Percentiles rank a stretch among this genome's conserved stretches.
phyloP scores from a whole-genome alignment of 2,797 vertebrate species.

The Bryconaethiops microstoma region DNA sequence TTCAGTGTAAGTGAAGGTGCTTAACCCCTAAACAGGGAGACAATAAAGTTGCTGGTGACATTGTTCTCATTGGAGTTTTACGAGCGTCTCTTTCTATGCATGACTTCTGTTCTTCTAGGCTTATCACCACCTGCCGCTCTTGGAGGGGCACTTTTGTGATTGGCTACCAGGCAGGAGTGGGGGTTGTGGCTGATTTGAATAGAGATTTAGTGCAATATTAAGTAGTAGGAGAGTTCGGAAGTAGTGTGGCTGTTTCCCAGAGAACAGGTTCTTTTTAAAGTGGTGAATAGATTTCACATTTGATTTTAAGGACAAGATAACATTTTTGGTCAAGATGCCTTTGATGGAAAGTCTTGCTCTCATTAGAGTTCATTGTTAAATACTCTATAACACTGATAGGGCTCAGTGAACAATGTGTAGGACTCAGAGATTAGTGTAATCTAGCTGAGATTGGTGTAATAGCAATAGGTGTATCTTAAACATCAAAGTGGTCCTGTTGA shows the following conservation, averaged over 20 bases:
- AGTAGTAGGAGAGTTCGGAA: constrained; percentile 29
- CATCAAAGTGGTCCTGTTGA: not conserved
- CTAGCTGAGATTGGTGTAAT: not conserved
- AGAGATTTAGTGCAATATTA: constrained; percentile 9
- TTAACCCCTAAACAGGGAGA: constrained; percentile 49
- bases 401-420: constrained; percentile 10
- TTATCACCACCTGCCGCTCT: constrained; percentile 62
- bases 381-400: constrained; percentile 11
- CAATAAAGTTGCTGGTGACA: constrained; percentile 49
- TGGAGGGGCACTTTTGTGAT: constrained; percentile 47
- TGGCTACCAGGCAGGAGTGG: constrained; percentile 35
- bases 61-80: constrained; percentile 60
- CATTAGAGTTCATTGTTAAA: not conserved
- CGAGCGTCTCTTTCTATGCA: constrained; percentile 45
- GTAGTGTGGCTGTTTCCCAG: constrained; percentile 12
- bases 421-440: constrained; percentile 13
- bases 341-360: constrained; percentile 2
- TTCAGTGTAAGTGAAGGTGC: constrained; percentile 45
- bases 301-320: constrained; percentile 24
- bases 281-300: not conserved
- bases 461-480: not conserved
- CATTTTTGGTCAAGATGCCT: constrained; percentile 6
- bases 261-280: constrained; percentile 10
- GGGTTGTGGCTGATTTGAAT: constrained; percentile 40
- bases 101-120: constrained; percentile 56